Base-by-base conservation (phyloP, 1,140 invertebrate species). In the Galleria mellonella region DNA sequence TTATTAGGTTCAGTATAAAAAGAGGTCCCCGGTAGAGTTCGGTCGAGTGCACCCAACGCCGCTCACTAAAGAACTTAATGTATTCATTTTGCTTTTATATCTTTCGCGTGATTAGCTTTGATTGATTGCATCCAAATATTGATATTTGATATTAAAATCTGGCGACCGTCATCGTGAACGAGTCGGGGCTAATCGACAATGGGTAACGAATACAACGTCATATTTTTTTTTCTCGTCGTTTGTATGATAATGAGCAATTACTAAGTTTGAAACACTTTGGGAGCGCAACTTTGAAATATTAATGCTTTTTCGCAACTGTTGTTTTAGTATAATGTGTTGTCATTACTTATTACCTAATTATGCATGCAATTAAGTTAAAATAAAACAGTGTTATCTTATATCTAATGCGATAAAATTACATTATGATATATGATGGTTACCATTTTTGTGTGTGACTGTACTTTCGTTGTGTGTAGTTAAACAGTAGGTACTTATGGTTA, bases 61-160 rank as follows among this genome's bases (percentile, higher is more conserved):
- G 64, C 58, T 56, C 63, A 60, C 62, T 62, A 63, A 64, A 69
- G 52, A 73, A 71, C 59, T 68, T 81, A 82, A 84, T 81, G 65
- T 77, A 84, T 84, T 81, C 72, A 82, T 77, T 73, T 78, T 73
- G 58, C 73, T 79, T 82, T 78, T 82, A 78, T 82, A 72, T 77
- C 77, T 78, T 82, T 81, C 77, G 72, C 75, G 68, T 82, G 77
- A 84, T 84, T 84, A 82, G 77, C 66, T 84, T 77, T 84, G 77
- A 84, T 82, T 79, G 74, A 84, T 82, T 78, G 76, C 67, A 73
- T 78, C 71, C 71, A 84, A 84, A 84, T 82, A 82, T 81, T 84
- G 72, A 78, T 74, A 67, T 72, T 74, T 70, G 69, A 72, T 79
- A 76, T 72, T 72, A 68, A 64, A 67, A 67, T 65, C 58, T 58